Percentiles rank a stretch among this genome's conserved stretches.
These are phyloP conservation scores for Pseudochaenichthys georgianus DNA, from an alignment of 2,797 vertebrate species.

Conservation along the genomic window DNA sequence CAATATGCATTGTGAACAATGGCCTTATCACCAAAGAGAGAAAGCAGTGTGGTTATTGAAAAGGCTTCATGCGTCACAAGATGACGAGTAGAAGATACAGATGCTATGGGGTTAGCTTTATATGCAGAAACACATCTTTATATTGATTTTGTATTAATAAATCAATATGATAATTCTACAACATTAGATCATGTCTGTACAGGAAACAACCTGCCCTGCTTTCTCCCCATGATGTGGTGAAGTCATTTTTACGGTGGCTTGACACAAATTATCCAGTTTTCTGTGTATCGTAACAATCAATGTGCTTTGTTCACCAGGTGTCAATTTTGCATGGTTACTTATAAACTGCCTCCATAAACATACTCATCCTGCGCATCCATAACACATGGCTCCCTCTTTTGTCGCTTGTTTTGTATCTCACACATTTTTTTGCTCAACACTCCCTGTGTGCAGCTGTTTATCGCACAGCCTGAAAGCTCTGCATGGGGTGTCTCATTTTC, in stretches of 20 bases:
- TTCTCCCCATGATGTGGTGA: constrained; percentile 60
- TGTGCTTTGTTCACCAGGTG: constrained; percentile 87
- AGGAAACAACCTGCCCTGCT: constrained; percentile 48
- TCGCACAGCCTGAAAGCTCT: constrained; percentile 86
- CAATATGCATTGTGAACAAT: constrained; percentile 42
- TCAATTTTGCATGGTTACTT: constrained; percentile 79
- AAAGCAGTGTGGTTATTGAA: constrained; percentile 55
- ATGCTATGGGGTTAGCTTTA: neutral
- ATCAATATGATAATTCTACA: neutral
- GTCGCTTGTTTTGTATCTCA: constrained; percentile 56
- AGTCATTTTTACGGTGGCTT: constrained; percentile 56
- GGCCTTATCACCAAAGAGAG: constrained; percentile 56
- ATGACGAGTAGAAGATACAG: constrained; percentile 8
- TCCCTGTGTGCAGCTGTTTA: constrained; percentile 81
- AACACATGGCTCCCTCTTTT: constrained; percentile 48
- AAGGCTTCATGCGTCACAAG: neutral
- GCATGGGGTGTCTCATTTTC: constrained; percentile 83
- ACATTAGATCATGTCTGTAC: neutral
- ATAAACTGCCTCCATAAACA: constrained; percentile 69
- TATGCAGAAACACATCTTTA: constrained; percentile 8
- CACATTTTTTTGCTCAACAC: constrained; percentile 50
- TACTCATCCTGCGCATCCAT: constrained; percentile 59
- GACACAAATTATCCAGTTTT: constrained; percentile 55
- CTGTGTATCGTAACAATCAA: constrained; percentile 63
- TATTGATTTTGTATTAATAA: neutral